Evolutionary conservation across 2,113 vertebrate genomes (phyloP).

Genomic region (Sorex araneus): DNA sequence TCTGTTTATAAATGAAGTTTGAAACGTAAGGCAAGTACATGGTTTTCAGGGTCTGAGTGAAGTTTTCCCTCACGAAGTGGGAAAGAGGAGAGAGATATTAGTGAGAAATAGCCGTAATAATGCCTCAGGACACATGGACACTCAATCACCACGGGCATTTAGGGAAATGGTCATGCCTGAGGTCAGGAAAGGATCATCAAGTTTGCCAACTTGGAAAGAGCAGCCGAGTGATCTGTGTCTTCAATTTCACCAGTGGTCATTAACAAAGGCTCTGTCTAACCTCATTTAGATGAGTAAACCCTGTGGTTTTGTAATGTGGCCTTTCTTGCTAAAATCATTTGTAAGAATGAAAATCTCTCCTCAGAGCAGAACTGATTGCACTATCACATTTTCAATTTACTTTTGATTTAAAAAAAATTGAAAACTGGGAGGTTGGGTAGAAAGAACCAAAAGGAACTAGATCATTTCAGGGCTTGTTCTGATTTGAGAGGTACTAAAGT

Average conservation of each 20-base stretch:
- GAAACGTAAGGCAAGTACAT: not conserved
- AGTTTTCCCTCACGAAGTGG: not conserved
- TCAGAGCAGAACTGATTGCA: not conserved
- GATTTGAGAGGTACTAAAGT: not conserved
- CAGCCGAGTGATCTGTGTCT: not conserved
- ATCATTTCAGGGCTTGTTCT: not conserved
- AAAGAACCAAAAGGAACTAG: too few relatives aligned
- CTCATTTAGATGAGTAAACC: not conserved
- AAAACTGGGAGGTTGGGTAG: too few relatives aligned
- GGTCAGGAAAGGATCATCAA: not conserved
- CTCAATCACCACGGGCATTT: not conserved
- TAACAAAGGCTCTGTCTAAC: not conserved
- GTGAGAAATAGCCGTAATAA: not conserved
- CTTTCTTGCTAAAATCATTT: not conserved
- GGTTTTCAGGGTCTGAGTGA: not conserved
- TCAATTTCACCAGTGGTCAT: not conserved
- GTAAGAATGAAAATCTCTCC: not conserved
- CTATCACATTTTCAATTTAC: too few relatives aligned
- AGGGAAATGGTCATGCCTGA: fast-evolving
- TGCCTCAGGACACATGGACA: not conserved
- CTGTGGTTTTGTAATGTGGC: not conserved
- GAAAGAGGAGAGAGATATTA: not conserved
- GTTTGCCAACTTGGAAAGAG: not conserved
- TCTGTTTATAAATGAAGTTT: not conserved
- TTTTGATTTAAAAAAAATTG: too few relatives aligned